Evolutionary conservation across 2,888 invertebrate species (phyloP), one percentile per base, ranked within the genome.

Genomic region (Opisthograptis luteolata): DNA sequence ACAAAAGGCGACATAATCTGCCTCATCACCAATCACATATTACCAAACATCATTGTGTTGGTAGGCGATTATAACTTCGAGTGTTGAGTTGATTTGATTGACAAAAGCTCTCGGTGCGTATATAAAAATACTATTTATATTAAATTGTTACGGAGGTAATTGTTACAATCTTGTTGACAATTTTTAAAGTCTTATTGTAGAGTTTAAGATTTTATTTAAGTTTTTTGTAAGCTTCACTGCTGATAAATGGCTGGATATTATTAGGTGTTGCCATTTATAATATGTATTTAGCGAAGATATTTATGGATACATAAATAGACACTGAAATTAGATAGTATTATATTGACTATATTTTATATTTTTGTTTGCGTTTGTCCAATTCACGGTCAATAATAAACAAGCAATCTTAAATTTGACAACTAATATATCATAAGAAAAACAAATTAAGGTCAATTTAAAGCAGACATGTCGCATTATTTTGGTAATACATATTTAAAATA

Each of bases 121-220:
- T 15, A 12, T 20, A 42, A 32, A 2, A 22, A 19, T 17, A 34
- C 20, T 35, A 22, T 40, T 46, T 35, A 22, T 17, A 14, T 9
- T 32, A 10, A 36, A 28, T 43, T 39, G 34, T 39, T 44, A 27
- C n/a, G 48, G 36, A 42, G 25, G 39, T 40, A 39, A 20, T 41
- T 10, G 28, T 44, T 46, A 36, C 39, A 20, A 13, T 17, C 35
- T 19, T 28, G 28, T 47, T 44, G 22, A 25, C 32, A 43, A 24
- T 52, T 20, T 36, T 42, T 25, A 7, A 22, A 42, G n/a, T n/a
- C n/a, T n/a, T n/a, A n/a, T 1, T 42, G 37, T 43, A 9, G 25
- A n/a, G 4, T 53, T 22, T 54, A 22, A 49, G 34, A 31, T 31
- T 27, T 36, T 30, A 32, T 36, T 47, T 41, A 20, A 39, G 7